phyloP scores from a whole-genome alignment of 2,113 vertebrate genomes.

The Rallus limicola region DNA sequence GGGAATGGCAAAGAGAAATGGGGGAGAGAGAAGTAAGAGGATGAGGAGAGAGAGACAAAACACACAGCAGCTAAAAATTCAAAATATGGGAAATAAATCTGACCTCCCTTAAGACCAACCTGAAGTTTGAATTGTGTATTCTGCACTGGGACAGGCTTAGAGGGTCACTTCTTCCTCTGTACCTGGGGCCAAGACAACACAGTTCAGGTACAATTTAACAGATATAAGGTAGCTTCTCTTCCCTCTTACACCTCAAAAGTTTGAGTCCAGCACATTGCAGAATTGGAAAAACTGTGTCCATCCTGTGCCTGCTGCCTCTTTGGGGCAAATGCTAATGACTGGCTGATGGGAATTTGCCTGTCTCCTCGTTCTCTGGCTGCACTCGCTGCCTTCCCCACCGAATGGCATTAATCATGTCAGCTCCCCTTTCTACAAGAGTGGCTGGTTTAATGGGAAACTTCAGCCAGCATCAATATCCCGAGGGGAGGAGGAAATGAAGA shows the following conservation, averaged over 20 bases:
- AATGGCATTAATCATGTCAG: constrained; percentile 79
- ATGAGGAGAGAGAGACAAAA: neutral
- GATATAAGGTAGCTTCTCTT: neutral
- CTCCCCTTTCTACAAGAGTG: constrained; percentile 78
- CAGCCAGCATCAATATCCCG: constrained; percentile 60
- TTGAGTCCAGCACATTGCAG: neutral
- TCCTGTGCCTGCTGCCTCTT: neutral
- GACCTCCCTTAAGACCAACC: neutral
- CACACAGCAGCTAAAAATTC: constrained; percentile 12
- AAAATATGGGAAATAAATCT: neutral
- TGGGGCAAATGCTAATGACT: constrained; percentile 45
- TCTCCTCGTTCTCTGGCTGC: constrained; percentile 57
- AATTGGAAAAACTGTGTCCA: neutral
- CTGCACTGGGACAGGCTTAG: neutral
- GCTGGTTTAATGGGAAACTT: constrained; percentile 78
- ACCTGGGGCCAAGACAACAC: neutral
- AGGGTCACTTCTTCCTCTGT: neutral
- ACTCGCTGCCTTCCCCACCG: constrained; percentile 40
- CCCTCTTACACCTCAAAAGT: neutral
- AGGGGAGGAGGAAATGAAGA: constrained; percentile 45
- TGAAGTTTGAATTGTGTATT: neutral
- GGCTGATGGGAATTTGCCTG: constrained; percentile 44
- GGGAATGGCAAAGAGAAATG: neutral
- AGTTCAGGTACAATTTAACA: neutral
- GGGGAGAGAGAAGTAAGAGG: neutral